phyloP scores from a whole-genome alignment of 2,888 invertebrate genomes.

The Rapana venosa region DNA sequence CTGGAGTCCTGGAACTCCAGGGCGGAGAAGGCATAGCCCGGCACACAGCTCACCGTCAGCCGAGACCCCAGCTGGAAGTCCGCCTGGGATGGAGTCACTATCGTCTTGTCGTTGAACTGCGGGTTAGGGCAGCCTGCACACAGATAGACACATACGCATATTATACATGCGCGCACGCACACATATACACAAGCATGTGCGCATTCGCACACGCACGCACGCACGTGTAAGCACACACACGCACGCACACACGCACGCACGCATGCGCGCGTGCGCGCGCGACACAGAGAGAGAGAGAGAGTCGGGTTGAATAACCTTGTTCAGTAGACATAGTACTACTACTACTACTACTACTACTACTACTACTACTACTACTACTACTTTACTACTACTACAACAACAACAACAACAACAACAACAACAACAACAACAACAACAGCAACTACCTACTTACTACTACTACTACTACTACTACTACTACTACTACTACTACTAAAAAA shows the following conservation, averaged over 20 bases:
- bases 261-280: no score
- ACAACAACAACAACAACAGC: no score
- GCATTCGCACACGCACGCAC: conserved; percentile 22
- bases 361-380: no score
- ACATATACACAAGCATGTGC: conserved; percentile 10
- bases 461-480: no score
- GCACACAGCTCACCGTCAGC: conserved; percentile 57
- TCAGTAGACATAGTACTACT: no score
- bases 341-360: no score
- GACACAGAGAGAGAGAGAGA: no score
- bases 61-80: conserved; percentile 52
- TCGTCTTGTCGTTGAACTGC: conserved; percentile 53
- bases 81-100: conserved; percentile 37
- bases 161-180: not conserved
- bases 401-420: no score
- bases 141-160: not conserved
- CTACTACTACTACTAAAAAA: no score
- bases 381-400: no score
- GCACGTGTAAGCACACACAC: not conserved
- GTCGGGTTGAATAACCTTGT: no score
- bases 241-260: not conserved
- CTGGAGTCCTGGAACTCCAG: conserved; percentile 54
- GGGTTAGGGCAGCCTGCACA: conserved; percentile 62
- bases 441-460: no score
- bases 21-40: conserved; percentile 61